Percentiles rank a stretch among this genome's conserved stretches.
phyloP scores from a whole-genome alignment of 2,797 vertebrate genomes.

The Macroramphosus scolopax region DNA sequence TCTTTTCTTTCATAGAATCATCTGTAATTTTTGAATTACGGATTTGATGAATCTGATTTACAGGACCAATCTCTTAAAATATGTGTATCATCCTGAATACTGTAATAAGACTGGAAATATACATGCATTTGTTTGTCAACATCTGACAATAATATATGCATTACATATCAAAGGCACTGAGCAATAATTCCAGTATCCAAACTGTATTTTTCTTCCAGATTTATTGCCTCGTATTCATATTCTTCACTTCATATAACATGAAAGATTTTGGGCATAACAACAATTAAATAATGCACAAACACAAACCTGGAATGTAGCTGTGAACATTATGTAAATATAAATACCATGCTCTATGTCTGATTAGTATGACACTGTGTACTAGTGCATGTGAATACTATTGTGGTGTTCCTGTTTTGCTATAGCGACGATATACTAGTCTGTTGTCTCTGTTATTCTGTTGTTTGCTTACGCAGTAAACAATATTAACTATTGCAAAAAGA shows the following conservation, averaged over 20 bases:
- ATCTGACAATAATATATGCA: slow-evolving; percentile 24
- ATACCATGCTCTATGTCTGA: slow-evolving; percentile 65
- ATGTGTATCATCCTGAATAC: slow-evolving; percentile 38
- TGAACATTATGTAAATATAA: slow-evolving; percentile 78
- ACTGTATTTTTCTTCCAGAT: slow-evolving; percentile 27
- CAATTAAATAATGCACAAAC: slow-evolving; percentile 24
- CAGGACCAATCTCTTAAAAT: slow-evolving; percentile 47
- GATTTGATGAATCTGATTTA: slow-evolving; percentile 33
- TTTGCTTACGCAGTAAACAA: too few species aligned
- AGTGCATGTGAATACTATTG: slow-evolving; percentile 89
- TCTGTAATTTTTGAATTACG: slow-evolving; percentile 10
- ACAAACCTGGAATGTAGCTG: slow-evolving; percentile 77
- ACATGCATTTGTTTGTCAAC: slow-evolving; percentile 16
- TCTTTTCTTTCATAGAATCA: not conserved
- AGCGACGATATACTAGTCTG: slow-evolving; percentile 61
- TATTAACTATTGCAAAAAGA: slow-evolving; percentile 76
- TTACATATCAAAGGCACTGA: slow-evolving; percentile 43
- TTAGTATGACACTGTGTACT: slow-evolving; percentile 69
- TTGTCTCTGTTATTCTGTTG: slow-evolving; percentile 84
- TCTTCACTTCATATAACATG: slow-evolving; percentile 41
- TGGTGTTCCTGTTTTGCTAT: slow-evolving; percentile 78
- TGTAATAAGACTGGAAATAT: slow-evolving; percentile 32
- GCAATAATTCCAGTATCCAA: slow-evolving; percentile 47
- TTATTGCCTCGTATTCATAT: slow-evolving; percentile 25
- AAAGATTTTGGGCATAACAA: slow-evolving; percentile 12